Conservation (phyloP, 2,888 invertebrate genomes). For the Gastracanthus pulcherrimus region DNA sequence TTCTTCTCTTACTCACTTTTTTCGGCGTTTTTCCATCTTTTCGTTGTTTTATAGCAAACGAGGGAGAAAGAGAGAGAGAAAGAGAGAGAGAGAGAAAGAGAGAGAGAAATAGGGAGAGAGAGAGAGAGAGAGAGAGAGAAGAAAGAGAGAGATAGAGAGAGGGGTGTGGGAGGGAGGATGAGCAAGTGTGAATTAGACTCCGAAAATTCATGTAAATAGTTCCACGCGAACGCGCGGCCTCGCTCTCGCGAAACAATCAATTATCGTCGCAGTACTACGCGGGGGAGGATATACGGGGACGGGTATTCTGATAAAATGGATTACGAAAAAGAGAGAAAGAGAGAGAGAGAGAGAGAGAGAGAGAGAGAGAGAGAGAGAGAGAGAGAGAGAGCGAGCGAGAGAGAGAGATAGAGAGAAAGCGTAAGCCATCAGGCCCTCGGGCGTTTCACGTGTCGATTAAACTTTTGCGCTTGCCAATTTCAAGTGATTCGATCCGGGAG, state of each 20-base stretch:
- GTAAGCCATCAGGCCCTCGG: constrained; percentile 7
- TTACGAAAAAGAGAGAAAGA: constrained; percentile 15
- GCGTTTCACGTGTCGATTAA: constrained; percentile 38
- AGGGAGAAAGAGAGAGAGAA: too few relatives aligned
- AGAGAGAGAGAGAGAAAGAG: too few relatives aligned
- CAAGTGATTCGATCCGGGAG: constrained; percentile 1
- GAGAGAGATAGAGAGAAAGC: not conserved
- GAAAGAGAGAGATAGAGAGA: too few relatives aligned
- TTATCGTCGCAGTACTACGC: constrained; percentile 3
- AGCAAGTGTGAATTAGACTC: not conserved
- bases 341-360: too few relatives aligned
- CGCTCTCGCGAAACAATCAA: constrained; percentile 33
- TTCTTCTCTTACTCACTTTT: not conserved
- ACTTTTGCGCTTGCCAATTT: constrained; percentile 43
- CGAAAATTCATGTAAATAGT: not conserved
- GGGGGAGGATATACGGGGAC: not conserved
- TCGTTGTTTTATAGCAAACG: too few relatives aligned
- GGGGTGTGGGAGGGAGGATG: too few relatives aligned
- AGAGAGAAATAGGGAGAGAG: too few relatives aligned
- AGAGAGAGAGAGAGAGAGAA: too few relatives aligned
- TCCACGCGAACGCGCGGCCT: too few relatives aligned
- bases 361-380: too few relatives aligned
- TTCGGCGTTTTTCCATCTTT: not conserved
- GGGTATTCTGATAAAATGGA: constrained; percentile 40
- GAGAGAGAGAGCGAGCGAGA: too few relatives aligned